Evolutionary conservation across 2,888 invertebrate species (phyloP).

Genomic region (Chloroclystis v-ata): DNA sequence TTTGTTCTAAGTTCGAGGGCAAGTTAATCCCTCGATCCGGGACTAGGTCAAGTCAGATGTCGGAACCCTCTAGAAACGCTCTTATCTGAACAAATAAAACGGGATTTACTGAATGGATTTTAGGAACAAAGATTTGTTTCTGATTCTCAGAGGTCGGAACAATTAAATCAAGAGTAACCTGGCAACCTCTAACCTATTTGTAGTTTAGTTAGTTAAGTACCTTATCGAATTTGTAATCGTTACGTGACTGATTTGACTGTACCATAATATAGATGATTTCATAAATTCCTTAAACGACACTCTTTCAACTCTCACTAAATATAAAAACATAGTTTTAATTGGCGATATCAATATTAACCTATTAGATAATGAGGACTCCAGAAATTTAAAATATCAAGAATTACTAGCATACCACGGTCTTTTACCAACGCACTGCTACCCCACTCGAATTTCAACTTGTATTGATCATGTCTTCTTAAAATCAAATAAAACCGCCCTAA

Average conservation of each 20-base stretch:
- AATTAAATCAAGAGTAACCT: neutral
- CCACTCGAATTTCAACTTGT: too few relatives aligned
- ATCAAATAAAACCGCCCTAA: too few relatives aligned
- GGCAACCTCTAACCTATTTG: neutral
- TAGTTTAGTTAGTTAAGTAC: neutral
- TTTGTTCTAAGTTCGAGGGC: constrained; percentile 21
- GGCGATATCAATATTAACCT: too few relatives aligned
- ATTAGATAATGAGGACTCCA: too few relatives aligned
- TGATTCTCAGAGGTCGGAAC: neutral
- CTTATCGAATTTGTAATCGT: neutral
- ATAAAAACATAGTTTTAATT: too few relatives aligned
- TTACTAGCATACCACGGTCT: too few relatives aligned
- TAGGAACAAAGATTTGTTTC: constrained; percentile 9
- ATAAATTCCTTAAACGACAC: too few relatives aligned
- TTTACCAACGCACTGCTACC: too few relatives aligned
- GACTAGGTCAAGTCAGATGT: constrained; percentile 19
- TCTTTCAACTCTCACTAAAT: too few relatives aligned
- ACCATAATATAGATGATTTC: neutral
- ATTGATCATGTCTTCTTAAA: too few relatives aligned
- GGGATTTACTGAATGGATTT: constrained; percentile 8
- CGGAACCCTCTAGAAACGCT: constrained; percentile 5
- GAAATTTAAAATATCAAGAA: too few relatives aligned
- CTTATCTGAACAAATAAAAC: constrained; percentile 17
- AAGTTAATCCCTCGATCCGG: constrained; percentile 21
- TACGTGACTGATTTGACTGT: neutral